Base-by-base conservation (phyloP, 2,113 vertebrate genomes). In the Sclerurus mexicanus region DNA sequence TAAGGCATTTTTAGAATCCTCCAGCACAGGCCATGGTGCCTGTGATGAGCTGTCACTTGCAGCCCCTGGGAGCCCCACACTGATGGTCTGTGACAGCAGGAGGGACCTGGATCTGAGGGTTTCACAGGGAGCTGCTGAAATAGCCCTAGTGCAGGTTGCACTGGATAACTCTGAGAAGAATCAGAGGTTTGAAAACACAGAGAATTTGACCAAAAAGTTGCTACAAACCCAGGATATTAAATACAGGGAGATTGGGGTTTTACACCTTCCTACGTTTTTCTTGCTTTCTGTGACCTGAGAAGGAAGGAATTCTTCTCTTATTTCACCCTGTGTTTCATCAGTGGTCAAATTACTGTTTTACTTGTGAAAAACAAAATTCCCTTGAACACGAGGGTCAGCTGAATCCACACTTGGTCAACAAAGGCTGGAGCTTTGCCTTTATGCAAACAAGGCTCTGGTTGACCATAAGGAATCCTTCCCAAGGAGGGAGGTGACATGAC, bases 341-440 rank as follows among this genome's bases (percentile, higher is more conserved):
- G 46, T 84, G 86, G 35, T 69, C 76, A 40, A 9, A 94, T 80
- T 87, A 80, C 80, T 90, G 46, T 87, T 95, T 87, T 69, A 94
- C 74, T 68, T 9, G 33, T 73, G 78, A 71, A 90, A 95, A 91
- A 60, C 79, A 78, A 76, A 79, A 85, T 40, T 24, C 44, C 59
- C 28, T 60, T 10, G 6, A 69, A 67, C 40, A 25, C 0, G 10
- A 83, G 64, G 62, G 96, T 63, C 35, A 52, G 89, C 89, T 59
- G 77, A 88, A 85, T 72, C 58, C 25, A 37, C 72, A 30, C 56
- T 92, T n/a, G 33, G 78, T 55, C 33, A 77, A 60, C 81, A 83
- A 67, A 6, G 24, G 33, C 4, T n/a, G 55, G 9, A 71, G 82
- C 89, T 91, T 52, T 52, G 67, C 66, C 62, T 74, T 50, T 7